Conservation (phyloP, 2,888 invertebrate genomes). For the Labia minor region DNA sequence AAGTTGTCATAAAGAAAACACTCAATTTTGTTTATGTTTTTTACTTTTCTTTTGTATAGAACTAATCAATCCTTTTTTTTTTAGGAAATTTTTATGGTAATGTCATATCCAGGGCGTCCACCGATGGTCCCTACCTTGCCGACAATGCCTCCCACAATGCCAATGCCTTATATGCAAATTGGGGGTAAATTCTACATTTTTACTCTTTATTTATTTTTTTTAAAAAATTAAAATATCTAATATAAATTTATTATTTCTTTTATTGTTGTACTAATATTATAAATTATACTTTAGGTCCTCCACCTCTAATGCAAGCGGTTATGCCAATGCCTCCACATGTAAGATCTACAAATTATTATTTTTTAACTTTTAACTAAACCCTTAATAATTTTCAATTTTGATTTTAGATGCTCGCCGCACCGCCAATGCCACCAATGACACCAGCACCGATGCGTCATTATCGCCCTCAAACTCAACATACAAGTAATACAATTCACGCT, state of each 20-base stretch:
- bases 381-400: too few species aligned
- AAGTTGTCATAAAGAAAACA: too few species aligned
- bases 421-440: conserved; percentile 37
- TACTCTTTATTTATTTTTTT: neutral
- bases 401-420: conserved; percentile 44
- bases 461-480: conserved; percentile 24
- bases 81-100: conserved; percentile 33
- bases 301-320: conserved; percentile 30
- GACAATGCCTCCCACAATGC: conserved; percentile 38
- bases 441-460: conserved; percentile 29
- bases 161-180: conserved; percentile 41
- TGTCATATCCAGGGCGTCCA: conserved; percentile 84
- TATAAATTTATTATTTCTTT: too few species aligned
- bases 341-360: conserved; percentile 38
- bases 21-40: too few species aligned
- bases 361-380: too few species aligned
- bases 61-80: too few species aligned
- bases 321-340: conserved; percentile 58
- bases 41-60: too few species aligned
- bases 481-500: conserved; percentile 20
- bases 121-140: conserved; percentile 65
- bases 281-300: conserved; percentile 24
- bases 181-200: conserved; percentile 28
- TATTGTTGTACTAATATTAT: neutral
- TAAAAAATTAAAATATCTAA: too few species aligned